phyloP scores from a whole-genome alignment of 2,888 invertebrate species.

The Dynastes grantii region DNA sequence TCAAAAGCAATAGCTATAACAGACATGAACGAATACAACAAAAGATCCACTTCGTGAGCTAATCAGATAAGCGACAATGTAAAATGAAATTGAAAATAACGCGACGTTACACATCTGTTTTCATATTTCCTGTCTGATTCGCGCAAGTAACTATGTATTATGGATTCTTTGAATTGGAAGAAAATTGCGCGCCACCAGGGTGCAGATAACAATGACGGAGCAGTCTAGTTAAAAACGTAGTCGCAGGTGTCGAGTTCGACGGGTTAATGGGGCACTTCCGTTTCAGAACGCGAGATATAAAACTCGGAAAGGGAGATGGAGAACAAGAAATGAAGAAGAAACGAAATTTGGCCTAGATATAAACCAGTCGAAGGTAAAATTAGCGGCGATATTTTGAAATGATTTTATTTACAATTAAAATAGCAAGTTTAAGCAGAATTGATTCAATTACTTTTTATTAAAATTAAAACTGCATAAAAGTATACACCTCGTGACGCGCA shows the following conservation, averaged over 20 bases:
- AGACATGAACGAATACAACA: not conserved
- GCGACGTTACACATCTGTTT: not conserved
- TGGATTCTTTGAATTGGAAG: not conserved
- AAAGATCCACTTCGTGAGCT: not conserved
- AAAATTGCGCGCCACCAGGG: not conserved
- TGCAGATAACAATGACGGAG: not conserved
- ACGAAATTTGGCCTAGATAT: not conserved
- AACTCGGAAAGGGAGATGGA: not conserved
- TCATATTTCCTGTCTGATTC: not conserved
- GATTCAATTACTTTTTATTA: not conserved
- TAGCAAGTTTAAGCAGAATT: not conserved
- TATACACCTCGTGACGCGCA: too few species aligned
- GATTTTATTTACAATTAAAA: too few species aligned
- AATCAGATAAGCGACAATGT: slow-evolving; percentile 7
- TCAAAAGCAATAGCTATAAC: not conserved
- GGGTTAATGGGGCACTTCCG: not conserved
- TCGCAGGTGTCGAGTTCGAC: slow-evolving; percentile 3
- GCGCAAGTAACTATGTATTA: slow-evolving; percentile 1
- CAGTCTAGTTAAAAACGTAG: not conserved
- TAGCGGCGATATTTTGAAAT: too few species aligned
- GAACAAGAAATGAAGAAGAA: not conserved
- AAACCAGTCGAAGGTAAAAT: too few species aligned
- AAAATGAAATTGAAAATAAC: slow-evolving; percentile 5
- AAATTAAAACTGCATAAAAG: too few species aligned
- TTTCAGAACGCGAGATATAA: not conserved